These are phyloP conservation scores for Xiphydria camelus DNA, from an alignment of 2,888 invertebrate genomes.

Conservation along the genomic window DNA sequence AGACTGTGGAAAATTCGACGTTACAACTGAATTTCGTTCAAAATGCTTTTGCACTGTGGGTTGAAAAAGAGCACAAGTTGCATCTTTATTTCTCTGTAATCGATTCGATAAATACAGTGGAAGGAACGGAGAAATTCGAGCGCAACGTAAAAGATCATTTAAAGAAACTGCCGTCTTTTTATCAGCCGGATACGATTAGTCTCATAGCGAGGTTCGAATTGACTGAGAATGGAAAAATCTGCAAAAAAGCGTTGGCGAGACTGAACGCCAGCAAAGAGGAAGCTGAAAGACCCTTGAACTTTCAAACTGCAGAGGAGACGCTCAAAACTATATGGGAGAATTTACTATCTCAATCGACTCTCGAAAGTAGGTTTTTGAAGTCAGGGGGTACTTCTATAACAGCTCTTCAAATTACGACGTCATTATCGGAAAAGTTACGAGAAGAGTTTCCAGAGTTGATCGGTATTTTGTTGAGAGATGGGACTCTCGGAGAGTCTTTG, in stretches of 20 bases:
- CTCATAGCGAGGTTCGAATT: slow-evolving; percentile 65
- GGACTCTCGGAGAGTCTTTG: slow-evolving; percentile 53
- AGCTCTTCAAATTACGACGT: slow-evolving; percentile 67
- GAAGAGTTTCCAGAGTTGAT: slow-evolving; percentile 61
- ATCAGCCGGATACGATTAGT: slow-evolving; percentile 70
- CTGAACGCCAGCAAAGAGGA: slow-evolving; percentile 51
- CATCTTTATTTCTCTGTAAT: slow-evolving; percentile 60
- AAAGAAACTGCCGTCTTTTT: slow-evolving; percentile 59
- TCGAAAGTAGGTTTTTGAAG: slow-evolving; percentile 61
- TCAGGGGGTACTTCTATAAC: slow-evolving; percentile 74
- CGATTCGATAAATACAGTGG: slow-evolving; percentile 28
- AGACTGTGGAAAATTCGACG: slow-evolving; percentile 61
- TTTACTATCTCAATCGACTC: slow-evolving; percentile 31
- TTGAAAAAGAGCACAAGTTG: slow-evolving; percentile 41
- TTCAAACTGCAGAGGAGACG: slow-evolving; percentile 33
- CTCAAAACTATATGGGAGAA: slow-evolving; percentile 36
- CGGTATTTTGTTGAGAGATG: slow-evolving; percentile 61
- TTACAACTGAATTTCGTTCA: slow-evolving; percentile 59
- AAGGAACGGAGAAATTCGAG: slow-evolving; percentile 41
- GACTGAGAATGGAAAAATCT: slow-evolving; percentile 73
- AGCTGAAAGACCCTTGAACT: slow-evolving; percentile 26
- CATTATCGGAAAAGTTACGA: slow-evolving; percentile 59
- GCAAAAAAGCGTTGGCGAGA: slow-evolving; percentile 58
- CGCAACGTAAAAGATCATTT: slow-evolving; percentile 45
- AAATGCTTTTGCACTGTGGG: slow-evolving; percentile 63